Conservation (phyloP, 2,888 invertebrate genomes). For the Argynnis bischoffii region DNA sequence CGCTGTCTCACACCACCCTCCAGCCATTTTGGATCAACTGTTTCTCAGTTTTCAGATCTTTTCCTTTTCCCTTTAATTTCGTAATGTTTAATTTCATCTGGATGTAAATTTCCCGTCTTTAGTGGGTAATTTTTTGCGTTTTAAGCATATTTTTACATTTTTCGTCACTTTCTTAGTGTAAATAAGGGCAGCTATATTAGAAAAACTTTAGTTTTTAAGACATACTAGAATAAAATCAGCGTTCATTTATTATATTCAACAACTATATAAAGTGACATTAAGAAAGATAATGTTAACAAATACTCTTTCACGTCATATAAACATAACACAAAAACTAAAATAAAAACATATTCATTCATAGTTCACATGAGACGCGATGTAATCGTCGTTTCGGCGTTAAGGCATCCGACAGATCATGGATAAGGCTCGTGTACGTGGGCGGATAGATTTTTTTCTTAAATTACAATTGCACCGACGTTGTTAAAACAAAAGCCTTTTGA, state of each 20-base stretch:
- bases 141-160: background rate
- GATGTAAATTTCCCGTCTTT: slow-evolving; percentile 43
- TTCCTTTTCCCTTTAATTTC: slow-evolving; percentile 75
- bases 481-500: slow-evolving; percentile 5
- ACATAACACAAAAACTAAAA: slow-evolving; percentile 11
- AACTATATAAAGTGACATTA: slow-evolving; percentile 4
- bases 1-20: slow-evolving; percentile 70
- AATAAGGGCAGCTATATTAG: background rate
- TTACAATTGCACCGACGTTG: slow-evolving; percentile 20
- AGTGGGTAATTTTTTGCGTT: slow-evolving; percentile 22
- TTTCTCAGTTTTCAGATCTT: slow-evolving; percentile 78
- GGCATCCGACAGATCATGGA: slow-evolving; percentile 32
- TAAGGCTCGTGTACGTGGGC: slow-evolving; percentile 33
- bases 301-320: background rate
- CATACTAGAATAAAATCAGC: background rate
- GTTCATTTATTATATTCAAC: background rate
- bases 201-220: too few species aligned
- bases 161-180: background rate
- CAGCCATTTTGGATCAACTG: slow-evolving; percentile 77
- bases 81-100: slow-evolving; percentile 69
- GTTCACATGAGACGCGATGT: slow-evolving; percentile 35
- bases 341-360: slow-evolving; percentile 33
- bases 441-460: slow-evolving; percentile 20
- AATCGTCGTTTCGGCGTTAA: slow-evolving; percentile 32
- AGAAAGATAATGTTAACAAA: background rate